Conservation (phyloP, 2,113 vertebrate species). For the Nipponia nippon region DNA sequence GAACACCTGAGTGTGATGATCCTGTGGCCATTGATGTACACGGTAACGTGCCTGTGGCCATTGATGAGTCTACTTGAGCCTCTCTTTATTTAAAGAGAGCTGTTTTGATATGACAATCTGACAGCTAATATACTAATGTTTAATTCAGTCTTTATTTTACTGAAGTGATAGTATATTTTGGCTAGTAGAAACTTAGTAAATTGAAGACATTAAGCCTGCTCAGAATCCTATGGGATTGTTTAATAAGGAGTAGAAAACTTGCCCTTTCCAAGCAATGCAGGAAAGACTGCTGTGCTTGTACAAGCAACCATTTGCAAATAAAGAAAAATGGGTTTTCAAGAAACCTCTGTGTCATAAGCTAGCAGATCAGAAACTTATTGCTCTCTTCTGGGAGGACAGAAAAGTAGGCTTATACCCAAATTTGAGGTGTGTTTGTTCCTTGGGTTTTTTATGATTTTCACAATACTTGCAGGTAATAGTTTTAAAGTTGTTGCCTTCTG, state of each 20-base stretch:
- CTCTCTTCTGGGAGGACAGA: background rate
- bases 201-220: background rate
- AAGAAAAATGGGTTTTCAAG: background rate
- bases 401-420: background rate
- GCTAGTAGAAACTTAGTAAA: background rate
- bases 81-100: background rate
- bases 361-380: background rate
- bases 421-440: background rate
- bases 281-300: background rate
- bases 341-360: background rate
- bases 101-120: background rate
- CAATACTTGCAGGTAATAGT: background rate
- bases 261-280: background rate
- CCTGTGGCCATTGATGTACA: background rate
- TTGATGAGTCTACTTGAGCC: background rate
- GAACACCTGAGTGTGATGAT: background rate
- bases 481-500: background rate
- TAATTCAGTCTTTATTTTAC: background rate
- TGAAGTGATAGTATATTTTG: background rate
- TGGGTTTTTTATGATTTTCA: background rate
- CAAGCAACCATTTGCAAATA: background rate
- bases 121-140: background rate
- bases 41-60: background rate
- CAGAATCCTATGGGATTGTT: background rate
- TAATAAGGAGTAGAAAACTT: background rate